Evolutionary conservation across 2,113 vertebrate species (phyloP), one percentile per base, ranked within the genome.

Genomic region (Centropus bengalensis): DNA sequence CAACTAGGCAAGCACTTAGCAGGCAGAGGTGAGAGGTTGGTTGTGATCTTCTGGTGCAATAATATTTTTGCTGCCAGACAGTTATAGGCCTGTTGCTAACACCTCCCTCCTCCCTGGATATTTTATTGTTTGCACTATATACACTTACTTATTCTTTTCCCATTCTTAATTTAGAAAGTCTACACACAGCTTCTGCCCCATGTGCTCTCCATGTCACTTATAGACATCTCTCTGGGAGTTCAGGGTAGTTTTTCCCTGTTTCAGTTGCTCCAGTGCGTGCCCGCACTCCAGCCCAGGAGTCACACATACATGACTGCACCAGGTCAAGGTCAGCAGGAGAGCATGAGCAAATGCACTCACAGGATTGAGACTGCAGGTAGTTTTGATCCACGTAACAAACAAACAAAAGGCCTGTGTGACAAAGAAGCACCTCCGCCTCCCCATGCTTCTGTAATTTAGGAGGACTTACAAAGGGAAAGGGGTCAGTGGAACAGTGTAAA

Each of bases 311-410:
- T 51, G 30, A 24, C 51, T 1, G 0, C 33, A 16, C 21, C 6
- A 7, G 1, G 0, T 28, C 0, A 0, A 21, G n/a, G 32, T 4
- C 30, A 9, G 36, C 0, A 0, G 33, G 36, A 6, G 24, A 14
- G 21, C 20, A 3, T 0, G 8, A 90, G 36, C 36, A 62, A 76
- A 71, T 3, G 12, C 11, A 7, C 13, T 51, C 1, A 0, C 18
- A 47, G 64, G 58, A 5, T 5, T 4, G 10, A 56, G 42, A 22
- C 7, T 1, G 1, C 32, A 12, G 21, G 7, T 20, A 30, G 13
- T 9, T 71, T 15, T 22, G 27, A 27, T 49, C 62, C 63, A 30
- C 0, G 0, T 22, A 6, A 38, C 40, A 33, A 8, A 40, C 56
- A 38, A 79, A 23, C 24, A 49, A 49, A 78, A 7, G n/a, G 20